Base-by-base conservation (phyloP, 2,888 invertebrate species). In the Euplagia quadripunctaria region DNA sequence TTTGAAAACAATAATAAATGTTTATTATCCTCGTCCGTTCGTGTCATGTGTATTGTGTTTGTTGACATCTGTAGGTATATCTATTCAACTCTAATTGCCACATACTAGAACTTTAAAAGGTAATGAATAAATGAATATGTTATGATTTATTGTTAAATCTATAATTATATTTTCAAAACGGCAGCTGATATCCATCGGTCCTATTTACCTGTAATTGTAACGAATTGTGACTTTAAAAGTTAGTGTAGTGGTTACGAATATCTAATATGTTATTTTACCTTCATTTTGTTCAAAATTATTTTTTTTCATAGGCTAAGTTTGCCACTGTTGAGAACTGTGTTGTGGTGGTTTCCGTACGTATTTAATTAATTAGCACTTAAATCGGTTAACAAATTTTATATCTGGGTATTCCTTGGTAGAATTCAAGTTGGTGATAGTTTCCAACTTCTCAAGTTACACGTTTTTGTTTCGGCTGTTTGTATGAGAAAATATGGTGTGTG, bases 21-120 rank as follows among this genome's bases (percentile, higher is more conserved):
- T 58, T 58, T 1, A 68, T 68, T 68, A 58, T 68, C 68, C 68
- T 68, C 17, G 42, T 58, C 52, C 55, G 43, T 58, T 68, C 12
- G 67, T 31, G 52, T 41, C 41, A 61, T 43, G 52, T 46, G 64
- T 16, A 64, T 43, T 3, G n/a, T 43, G 42, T 43, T n/a, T 43
- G 12, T 64, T 64, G 42, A n/a, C n/a, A n/a, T 64, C 17, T n/a
- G 7, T 46, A n/a, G n/a, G n/a, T 42, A 12, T n/a, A 64, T 43
- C 64, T 12, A 64, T 43, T 46, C 42, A 43, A 17, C 43, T 64
- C 63, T 42, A 64, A 68, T 52, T 20, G 58, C 58, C 20, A 4
- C 20, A 58, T 58, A 58, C 20, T 20, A 58, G 2, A 20, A 20
- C 20, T 9, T 20, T 58, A 58, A 58, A 20, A 58, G 20, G 58